Base-by-base conservation (phyloP, 1,140 invertebrate genomes). In the Venustaconcha ellipsiformis region DNA sequence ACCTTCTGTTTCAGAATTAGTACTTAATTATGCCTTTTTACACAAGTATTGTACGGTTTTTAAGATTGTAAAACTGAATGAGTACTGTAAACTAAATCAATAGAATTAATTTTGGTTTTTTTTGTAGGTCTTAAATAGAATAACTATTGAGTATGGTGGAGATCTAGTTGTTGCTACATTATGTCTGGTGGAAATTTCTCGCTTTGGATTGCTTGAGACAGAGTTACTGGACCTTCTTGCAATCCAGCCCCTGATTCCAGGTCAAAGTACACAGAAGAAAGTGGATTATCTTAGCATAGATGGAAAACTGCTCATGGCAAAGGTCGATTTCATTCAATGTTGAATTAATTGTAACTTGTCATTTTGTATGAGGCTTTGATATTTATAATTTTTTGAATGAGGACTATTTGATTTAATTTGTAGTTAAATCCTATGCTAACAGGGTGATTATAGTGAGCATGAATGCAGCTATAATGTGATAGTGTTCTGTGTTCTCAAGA, bases 131-230 rank as follows among this genome's bases (percentile, higher is more conserved):
- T 69, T 84, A 15, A 30, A 68, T 13, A 74, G 82, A 3, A 71
- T 79, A 6, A 70, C 72, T 30, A 48, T 74, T 14, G 81, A 82
- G 26, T 76, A 76, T 59, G 82, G 81, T 4, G 75, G 69, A 18
- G 74, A 80, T 14, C 20, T 79, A 48, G 73, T 84, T 1, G 48
- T 55, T 23, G 76, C 80, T 8, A 79, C 82, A 5, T 75, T 84
- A 14, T 82, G 76, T 73, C 70, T 84, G 57, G 68, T 84, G 20
- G 82, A 84, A 62, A 80, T 77, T 11, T 82, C 82, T 0, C 56
- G 74, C 15, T 77, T 67, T 69, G 82, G 82, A 59, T 67, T 84
- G 56, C 60, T 78, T 8, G 82, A 84, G 59, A 65, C 72, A 30
- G 82, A 84, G 72, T 56, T 84, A 18, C 63, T 80, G 57, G 63